Evolutionary conservation across 2,888 invertebrate genomes (phyloP), one percentile per base, ranked within the genome.

Genomic region (Drosophila buzzatii): DNA sequence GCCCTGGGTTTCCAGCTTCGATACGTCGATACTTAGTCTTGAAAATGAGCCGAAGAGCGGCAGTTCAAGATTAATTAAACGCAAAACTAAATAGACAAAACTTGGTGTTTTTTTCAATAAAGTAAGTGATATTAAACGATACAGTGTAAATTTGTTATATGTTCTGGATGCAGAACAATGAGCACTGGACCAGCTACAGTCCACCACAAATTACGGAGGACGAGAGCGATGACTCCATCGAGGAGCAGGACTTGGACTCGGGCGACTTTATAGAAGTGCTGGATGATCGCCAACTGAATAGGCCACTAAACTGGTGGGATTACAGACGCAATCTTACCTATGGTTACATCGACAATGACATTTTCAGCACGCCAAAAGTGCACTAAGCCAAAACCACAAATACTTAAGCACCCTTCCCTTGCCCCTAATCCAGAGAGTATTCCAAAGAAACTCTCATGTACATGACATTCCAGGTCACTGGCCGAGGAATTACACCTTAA

Each of bases 121-220:
- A n/a, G n/a, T n/a, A n/a, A n/a, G n/a, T n/a, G n/a, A n/a, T n/a
- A n/a, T n/a, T n/a, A n/a, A n/a, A n/a, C n/a, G n/a, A n/a, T n/a
- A n/a, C n/a, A n/a, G n/a, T n/a, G n/a, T n/a, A n/a, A n/a, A n/a
- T n/a, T n/a, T n/a, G n/a, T n/a, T n/a, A n/a, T n/a, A n/a, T n/a
- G n/a, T n/a, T n/a, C n/a, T n/a, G n/a, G n/a, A n/a, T n/a, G n/a
- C n/a, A n/a, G n/a, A n/a, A n/a, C n/a, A n/a, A n/a, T n/a, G n/a
- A 87, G 35, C 89, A 91, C 35, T 93, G 92, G 92, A 90, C 92
- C 2, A 92, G 92, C 79, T 92, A 91, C 59, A 89, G 88, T 62
- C 79, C 78, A 23, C 70, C 77, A 0, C 53, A 70, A 12, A 73
- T 53, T 6, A 16, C 8, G n/a, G 53, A 82, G 51, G 78, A 79